These are phyloP conservation scores for Empidonax alnorum DNA, from an alignment of 2,113 vertebrate genomes.

Conservation along the genomic window DNA sequence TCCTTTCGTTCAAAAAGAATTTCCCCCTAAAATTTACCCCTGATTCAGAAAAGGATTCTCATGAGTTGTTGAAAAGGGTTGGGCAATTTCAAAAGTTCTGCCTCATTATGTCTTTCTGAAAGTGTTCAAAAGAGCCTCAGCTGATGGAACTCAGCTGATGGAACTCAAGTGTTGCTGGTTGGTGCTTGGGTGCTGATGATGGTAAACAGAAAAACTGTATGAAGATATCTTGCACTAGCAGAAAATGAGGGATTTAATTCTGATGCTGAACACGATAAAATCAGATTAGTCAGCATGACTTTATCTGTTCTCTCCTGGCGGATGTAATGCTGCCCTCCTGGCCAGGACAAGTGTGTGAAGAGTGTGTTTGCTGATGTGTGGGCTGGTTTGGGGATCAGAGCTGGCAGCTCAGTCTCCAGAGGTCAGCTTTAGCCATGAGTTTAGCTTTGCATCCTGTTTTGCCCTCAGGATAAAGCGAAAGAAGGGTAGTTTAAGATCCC, in stretches of 20 bases:
- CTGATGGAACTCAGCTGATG: accelerated
- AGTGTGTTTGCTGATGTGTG: not conserved
- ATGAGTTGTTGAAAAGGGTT: not conserved
- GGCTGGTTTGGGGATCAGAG: not conserved
- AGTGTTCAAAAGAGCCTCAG: not conserved
- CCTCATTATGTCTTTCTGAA: not conserved
- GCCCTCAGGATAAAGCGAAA: not conserved
- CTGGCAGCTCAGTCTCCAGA: not conserved
- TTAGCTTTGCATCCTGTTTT: not conserved
- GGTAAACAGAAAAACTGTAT: not conserved
- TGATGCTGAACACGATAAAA: not conserved
- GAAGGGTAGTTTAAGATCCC: not conserved
- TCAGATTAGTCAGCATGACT: accelerated
- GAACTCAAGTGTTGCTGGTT: not conserved
- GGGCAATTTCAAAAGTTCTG: not conserved
- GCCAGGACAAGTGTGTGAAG: not conserved
- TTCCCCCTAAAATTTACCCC: not conserved
- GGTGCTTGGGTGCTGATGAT: not conserved
- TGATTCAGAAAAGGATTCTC: not conserved
- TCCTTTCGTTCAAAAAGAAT: not conserved
- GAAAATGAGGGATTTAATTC: not conserved
- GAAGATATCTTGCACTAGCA: not conserved
- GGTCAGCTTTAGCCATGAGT: not conserved
- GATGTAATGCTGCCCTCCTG: not conserved
- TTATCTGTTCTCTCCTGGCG: not conserved